Evolutionary conservation across 2,113 vertebrate genomes (phyloP), one percentile per base, ranked within the genome.

Genomic region (Lepus americanus): DNA sequence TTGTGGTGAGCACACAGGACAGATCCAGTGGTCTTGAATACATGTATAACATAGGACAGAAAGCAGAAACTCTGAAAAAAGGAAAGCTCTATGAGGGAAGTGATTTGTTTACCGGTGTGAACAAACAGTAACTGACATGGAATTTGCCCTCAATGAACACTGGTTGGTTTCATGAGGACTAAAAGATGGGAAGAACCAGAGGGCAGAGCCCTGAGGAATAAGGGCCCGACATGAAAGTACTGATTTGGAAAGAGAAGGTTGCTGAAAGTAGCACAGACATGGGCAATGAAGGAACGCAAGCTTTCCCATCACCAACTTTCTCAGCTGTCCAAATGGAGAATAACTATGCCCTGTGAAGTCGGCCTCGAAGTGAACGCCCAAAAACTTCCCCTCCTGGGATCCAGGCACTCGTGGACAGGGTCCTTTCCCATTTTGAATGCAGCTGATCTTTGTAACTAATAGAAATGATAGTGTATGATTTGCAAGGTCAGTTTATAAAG

Each of bases 21-120:
- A 81, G 72, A 33, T 80, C 31, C 49, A 61, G 55, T 59, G 80
- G 66, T 72, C 20, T 77, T 73, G 9, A 39, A 8, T 69, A 36
- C 14, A 16, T 25, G 82, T 77, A 29, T 78, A 29, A 78, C 44
- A 51, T 80, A 63, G 23, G 78, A 51, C 59, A 7, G 81, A 72
- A 94, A 85, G 44, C 13, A 81, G 20, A 22, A 90, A 31, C 31
- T 77, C 66, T 66, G 70, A 92, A 87, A 84, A 92, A 87, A 87
- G 55, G 5, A 86, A 72, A 89, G 14, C 14, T 69, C 12, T 63
- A 17, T 29, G 82, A 73, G 31, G 4, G 59, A 4, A 70, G 20
- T 29, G 20, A 55, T 88, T 33, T 84, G 10, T 63, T 85, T 22
- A 80, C 53, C 51, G 8, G 16, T 19, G 19, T 76, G 29, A 80